Evolutionary conservation across 2,113 vertebrate species (phyloP).

Genomic region (Capreolus pygargus): DNA sequence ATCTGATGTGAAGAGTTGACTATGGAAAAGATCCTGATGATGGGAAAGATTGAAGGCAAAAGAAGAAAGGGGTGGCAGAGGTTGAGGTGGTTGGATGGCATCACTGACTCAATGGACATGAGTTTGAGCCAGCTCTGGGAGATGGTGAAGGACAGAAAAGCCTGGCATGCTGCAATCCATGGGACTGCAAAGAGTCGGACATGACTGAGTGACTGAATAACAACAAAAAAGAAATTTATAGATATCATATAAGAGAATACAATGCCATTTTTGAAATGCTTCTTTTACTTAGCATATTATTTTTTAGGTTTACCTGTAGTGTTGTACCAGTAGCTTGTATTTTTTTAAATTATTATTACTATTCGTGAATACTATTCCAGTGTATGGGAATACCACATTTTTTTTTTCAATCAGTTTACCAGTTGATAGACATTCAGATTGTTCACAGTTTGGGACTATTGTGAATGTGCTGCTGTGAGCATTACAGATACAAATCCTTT

Average conservation of each 20-base stretch:
- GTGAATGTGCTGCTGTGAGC: not conserved
- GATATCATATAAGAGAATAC: not conserved
- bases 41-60: not conserved
- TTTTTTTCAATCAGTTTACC: not conserved
- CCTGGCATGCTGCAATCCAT: not conserved
- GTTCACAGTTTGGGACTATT: not conserved
- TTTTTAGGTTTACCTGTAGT: not conserved
- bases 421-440: not conserved
- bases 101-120: not conserved
- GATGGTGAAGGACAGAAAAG: not conserved
- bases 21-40: not conserved
- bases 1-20: not conserved
- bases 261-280: not conserved
- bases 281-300: not conserved
- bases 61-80: not conserved
- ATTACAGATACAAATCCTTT: not conserved
- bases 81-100: not conserved
- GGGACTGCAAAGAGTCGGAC: not conserved
- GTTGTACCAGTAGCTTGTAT: not conserved
- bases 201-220: not conserved
- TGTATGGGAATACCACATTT: too few relatives aligned
- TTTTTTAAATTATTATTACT: not conserved
- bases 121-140: not conserved
- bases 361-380: not conserved
- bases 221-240: not conserved